These are phyloP conservation scores for Pachydiplax longipennis DNA, from an alignment of 2,888 invertebrate genomes.

Conservation along the genomic window DNA sequence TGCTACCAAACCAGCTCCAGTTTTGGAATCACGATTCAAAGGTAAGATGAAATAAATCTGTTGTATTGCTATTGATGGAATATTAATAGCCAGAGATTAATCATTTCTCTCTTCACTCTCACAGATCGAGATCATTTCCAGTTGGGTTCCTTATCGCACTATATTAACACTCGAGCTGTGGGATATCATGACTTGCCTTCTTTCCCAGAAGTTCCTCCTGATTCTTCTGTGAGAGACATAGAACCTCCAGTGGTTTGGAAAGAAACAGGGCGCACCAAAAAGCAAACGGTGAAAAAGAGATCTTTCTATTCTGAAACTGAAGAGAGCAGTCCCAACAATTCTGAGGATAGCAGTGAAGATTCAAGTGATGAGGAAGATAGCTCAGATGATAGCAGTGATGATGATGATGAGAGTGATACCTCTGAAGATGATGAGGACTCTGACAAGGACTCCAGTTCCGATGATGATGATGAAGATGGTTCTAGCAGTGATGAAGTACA, in stretches of 20 bases:
- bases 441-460: slow-evolving; percentile 49
- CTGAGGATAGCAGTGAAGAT: slow-evolving; percentile 48
- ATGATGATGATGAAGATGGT: slow-evolving; percentile 19
- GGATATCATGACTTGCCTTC: slow-evolving; percentile 90
- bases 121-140: slow-evolving; percentile 86
- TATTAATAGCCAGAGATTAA: not conserved
- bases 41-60: slow-evolving; percentile 60
- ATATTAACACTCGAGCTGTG: slow-evolving; percentile 82
- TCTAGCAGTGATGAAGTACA: slow-evolving; percentile 28
- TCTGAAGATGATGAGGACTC: slow-evolving; percentile 49
- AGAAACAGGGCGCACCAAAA: slow-evolving; percentile 53
- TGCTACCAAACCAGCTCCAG: slow-evolving; percentile 92
- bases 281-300: slow-evolving; percentile 63
- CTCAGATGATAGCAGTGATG: slow-evolving; percentile 46
- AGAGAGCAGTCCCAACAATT: slow-evolving; percentile 57
- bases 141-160: slow-evolving; percentile 94
- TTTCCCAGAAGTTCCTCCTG: slow-evolving; percentile 80
- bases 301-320: slow-evolving; percentile 71
- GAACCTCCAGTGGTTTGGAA: slow-evolving; percentile 60
- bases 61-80: slow-evolving; percentile 14
- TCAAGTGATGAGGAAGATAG: slow-evolving; percentile 47
- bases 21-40: slow-evolving; percentile 83
- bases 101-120: slow-evolving; percentile 47
- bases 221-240: slow-evolving; percentile 79
- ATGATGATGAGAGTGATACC: slow-evolving; percentile 49